These are phyloP conservation scores for Pyxicephalus adspersus DNA, from an alignment of 2,113 vertebrate genomes.

Conservation along the genomic window DNA sequence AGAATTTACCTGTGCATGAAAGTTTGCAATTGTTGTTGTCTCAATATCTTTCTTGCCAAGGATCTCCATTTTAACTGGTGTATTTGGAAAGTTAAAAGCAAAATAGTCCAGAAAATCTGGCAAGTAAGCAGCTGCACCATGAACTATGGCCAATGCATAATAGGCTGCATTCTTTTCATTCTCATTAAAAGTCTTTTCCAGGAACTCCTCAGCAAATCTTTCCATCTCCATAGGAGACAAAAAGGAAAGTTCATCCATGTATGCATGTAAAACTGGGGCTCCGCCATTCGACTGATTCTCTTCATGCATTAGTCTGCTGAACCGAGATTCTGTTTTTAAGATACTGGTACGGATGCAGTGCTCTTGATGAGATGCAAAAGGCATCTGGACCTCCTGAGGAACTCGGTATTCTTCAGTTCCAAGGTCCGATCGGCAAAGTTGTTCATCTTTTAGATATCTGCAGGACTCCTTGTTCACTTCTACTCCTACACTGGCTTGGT, in stretches of 20 bases:
- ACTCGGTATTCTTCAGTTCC: constrained; percentile 76
- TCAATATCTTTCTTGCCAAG: constrained; percentile 99
- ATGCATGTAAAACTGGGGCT: constrained; percentile 90
- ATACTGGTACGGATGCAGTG: constrained; percentile 90
- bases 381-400: constrained; percentile 79
- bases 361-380: constrained; percentile 92
- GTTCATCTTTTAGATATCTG: constrained; percentile 80
- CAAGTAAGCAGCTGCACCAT: constrained; percentile 90
- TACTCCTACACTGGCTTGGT: constrained; percentile 70
- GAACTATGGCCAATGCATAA: constrained; percentile 93
- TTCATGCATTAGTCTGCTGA: constrained; percentile 90
- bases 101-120: constrained; percentile 98
- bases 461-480: constrained; percentile 76
- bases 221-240: constrained; percentile 90
- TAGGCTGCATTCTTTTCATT: constrained; percentile 85
- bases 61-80: constrained; percentile 97
- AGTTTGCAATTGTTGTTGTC: constrained; percentile 96
- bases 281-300: constrained; percentile 95
- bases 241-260: constrained; percentile 92
- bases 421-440: constrained; percentile 73
- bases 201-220: constrained; percentile 91
- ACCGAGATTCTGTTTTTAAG: constrained; percentile 86
- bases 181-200: constrained; percentile 90
- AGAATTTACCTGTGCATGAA: constrained; percentile 90
- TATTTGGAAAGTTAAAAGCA: constrained; percentile 97